Conservation (phyloP, 2,797 vertebrate genomes). For the Gorsachius magnificus region DNA sequence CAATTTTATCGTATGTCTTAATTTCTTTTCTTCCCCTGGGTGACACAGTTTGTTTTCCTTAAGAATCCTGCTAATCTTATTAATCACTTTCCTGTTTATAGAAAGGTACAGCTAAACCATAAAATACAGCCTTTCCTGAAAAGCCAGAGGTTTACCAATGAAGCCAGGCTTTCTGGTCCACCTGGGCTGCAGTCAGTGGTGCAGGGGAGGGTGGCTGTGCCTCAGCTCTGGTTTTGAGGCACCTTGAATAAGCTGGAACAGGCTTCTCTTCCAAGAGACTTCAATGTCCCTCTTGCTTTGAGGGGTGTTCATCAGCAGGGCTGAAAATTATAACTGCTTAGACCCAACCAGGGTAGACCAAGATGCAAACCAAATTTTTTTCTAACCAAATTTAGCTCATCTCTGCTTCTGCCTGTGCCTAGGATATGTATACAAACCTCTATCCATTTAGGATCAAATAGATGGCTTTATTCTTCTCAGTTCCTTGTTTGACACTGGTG, state of each 20-base stretch:
- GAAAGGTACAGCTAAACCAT: background rate
- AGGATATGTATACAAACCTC: background rate
- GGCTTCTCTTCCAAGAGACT: background rate
- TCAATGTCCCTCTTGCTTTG: background rate
- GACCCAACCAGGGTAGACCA: background rate
- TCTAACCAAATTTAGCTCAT: background rate
- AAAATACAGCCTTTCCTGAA: background rate
- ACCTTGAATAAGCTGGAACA: background rate
- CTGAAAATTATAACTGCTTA: background rate
- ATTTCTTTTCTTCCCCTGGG: background rate
- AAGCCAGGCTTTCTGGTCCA: background rate
- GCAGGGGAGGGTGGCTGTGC: background rate
- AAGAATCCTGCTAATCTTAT: background rate
- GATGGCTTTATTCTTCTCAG: background rate
- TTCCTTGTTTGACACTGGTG: background rate
- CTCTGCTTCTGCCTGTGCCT: background rate
- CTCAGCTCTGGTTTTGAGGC: background rate
- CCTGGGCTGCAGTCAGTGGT: background rate
- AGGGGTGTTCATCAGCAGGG: fast-evolving
- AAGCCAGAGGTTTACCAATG: background rate
- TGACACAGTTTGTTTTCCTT: background rate
- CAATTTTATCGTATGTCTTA: background rate
- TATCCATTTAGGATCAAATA: background rate
- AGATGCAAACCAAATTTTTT: background rate
- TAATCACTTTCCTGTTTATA: background rate